Percentiles rank a stretch among this genome's conserved stretches.
Evolutionary conservation across 2,797 vertebrate species (phyloP).

Genomic region (Chiloscyllium punctatum): DNA sequence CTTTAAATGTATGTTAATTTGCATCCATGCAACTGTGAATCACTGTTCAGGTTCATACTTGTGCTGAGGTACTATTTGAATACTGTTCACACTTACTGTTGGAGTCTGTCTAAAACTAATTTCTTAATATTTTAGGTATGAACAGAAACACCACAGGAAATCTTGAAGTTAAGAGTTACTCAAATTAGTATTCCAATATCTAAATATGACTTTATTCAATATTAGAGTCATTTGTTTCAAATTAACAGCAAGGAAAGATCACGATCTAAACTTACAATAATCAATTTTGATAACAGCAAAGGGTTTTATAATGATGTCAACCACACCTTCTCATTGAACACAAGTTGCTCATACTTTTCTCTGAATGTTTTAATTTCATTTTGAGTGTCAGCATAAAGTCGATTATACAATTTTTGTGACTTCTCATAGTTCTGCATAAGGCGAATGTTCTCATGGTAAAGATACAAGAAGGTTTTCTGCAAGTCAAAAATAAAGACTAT

Average conservation of each 20-base stretch:
- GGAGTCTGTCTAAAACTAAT: background rate
- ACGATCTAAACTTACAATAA: background rate
- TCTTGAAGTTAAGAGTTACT: background rate
- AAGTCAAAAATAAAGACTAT: background rate
- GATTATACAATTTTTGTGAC: background rate
- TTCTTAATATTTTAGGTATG: background rate
- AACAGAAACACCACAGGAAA: background rate
- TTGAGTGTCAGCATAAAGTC: background rate
- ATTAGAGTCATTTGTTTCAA: background rate
- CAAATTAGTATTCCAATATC: background rate
- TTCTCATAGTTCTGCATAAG: slow-evolving; percentile 28
- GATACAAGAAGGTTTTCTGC: slow-evolving; percentile 18
- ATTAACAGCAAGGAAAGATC: background rate
- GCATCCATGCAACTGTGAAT: background rate
- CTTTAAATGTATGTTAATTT: background rate
- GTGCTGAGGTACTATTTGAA: background rate
- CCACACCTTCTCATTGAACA: background rate
- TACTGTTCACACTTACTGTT: background rate
- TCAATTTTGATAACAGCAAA: background rate
- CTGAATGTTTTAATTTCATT: slow-evolving; percentile 2
- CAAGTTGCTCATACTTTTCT: slow-evolving; percentile 24
- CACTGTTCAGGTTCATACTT: background rate
- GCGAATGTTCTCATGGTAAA: background rate
- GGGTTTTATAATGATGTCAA: background rate
- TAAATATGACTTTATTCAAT: background rate